A percentile compares a stretch with the other conserved stretches of the same genome.
These are phyloP conservation scores for Mormyrops attenuatus DNA, from an alignment of 2,797 vertebrate genomes.

Conservation along the genomic window DNA sequence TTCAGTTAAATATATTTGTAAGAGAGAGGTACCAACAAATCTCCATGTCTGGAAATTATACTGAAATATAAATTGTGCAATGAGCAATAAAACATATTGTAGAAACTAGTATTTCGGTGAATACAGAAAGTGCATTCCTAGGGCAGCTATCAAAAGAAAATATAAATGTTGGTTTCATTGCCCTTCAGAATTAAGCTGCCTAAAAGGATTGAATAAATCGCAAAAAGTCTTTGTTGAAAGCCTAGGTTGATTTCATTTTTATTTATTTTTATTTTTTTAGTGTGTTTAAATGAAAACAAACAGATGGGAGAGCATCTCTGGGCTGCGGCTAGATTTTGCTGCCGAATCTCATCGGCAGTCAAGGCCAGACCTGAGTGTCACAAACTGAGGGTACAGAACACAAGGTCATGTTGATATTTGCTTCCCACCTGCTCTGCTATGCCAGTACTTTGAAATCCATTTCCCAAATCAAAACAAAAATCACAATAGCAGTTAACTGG, in stretches of 20 bases:
- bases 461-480: background rate
- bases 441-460: background rate
- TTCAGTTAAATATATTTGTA: background rate
- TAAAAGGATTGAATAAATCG: constrained; percentile 7
- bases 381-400: background rate
- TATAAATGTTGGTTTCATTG: background rate
- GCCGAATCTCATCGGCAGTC: background rate
- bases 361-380: background rate
- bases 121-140: background rate
- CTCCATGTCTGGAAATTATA: background rate
- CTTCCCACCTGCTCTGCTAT: background rate
- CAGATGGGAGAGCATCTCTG: background rate
- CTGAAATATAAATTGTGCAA: background rate
- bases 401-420: background rate
- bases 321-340: background rate
- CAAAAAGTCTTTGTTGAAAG: background rate
- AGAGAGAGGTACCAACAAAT: background rate
- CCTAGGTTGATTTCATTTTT: background rate
- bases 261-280: background rate
- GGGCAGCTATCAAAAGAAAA: background rate
- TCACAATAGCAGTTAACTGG: background rate
- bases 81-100: background rate
- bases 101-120: background rate
- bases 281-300: constrained; percentile 1
- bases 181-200: background rate